Evolutionary conservation across 2,113 vertebrate genomes (phyloP).

Genomic region (Cinclus cinclus): DNA sequence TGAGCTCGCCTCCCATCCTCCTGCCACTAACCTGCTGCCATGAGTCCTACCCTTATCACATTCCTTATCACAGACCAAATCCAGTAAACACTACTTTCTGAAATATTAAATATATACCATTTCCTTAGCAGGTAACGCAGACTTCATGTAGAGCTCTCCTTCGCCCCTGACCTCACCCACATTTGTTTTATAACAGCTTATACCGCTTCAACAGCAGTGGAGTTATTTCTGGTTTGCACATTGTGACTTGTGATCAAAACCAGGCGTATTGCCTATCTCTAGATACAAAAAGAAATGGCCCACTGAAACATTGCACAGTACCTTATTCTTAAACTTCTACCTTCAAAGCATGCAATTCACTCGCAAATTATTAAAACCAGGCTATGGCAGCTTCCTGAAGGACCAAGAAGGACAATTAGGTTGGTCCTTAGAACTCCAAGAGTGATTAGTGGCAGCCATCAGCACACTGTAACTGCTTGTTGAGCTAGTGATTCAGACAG

Average conservation of each 20-base stretch:
- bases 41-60: background rate
- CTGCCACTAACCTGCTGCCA: background rate
- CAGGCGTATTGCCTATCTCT: conserved; percentile 55
- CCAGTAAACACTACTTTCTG: background rate
- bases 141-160: background rate
- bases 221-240: conserved; percentile 63
- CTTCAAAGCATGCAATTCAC: background rate
- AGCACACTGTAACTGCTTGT: conserved; percentile 59
- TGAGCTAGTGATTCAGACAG: conserved; percentile 60
- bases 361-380: background rate
- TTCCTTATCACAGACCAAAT: background rate
- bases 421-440: conserved; percentile 30
- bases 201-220: conserved; percentile 25
- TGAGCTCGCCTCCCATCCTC: background rate
- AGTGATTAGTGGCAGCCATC: conserved; percentile 57
- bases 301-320: background rate
- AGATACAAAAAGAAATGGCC: conserved; percentile 15
- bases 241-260: conserved; percentile 63
- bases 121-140: background rate
- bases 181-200: conserved; percentile 27
- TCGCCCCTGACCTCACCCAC: background rate
- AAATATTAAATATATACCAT: background rate
- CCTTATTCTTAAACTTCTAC: background rate
- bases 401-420: conserved; percentile 33
- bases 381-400: conserved; percentile 32